Evolutionary conservation across 2,888 invertebrate genomes (phyloP).

Genomic region (Anodontia alba): DNA sequence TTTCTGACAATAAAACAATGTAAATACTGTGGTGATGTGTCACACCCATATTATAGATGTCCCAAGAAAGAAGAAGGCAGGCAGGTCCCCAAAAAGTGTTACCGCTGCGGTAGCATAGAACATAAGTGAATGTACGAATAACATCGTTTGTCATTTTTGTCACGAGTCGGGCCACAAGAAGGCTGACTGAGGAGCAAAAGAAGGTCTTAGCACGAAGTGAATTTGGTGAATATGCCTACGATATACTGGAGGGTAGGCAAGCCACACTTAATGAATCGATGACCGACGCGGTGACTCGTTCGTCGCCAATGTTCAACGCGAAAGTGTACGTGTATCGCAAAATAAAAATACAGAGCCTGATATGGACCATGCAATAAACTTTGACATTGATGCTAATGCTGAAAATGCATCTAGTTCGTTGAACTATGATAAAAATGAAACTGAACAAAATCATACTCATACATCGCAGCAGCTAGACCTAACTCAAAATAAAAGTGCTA

Average conservation of each 20-base stretch:
- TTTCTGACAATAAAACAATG: not conserved
- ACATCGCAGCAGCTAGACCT: not conserved
- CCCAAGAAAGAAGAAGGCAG: not conserved
- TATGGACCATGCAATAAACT: not conserved
- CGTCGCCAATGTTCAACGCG: not conserved
- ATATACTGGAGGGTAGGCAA: not conserved
- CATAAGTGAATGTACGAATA: not conserved
- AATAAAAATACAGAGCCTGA: slow-evolving; percentile 9
- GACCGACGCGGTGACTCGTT: too few species aligned
- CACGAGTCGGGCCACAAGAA: not conserved
- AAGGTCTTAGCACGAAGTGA: not conserved
- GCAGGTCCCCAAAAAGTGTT: not conserved
- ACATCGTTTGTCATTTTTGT: not conserved
- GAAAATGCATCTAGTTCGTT: slow-evolving; percentile 17
- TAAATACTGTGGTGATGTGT: not conserved
- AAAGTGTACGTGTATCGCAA: not conserved
- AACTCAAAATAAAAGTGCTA: not conserved
- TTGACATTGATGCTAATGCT: slow-evolving; percentile 11
- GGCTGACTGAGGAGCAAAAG: not conserved
- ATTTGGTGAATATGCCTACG: not conserved
- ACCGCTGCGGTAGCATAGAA: not conserved
- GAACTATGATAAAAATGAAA: not conserved
- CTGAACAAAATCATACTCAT: not conserved
- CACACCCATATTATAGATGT: not conserved
- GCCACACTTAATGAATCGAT: too few species aligned